phyloP scores from a whole-genome alignment of 2,113 vertebrate species.

The Nycticryphes semicollaris region DNA sequence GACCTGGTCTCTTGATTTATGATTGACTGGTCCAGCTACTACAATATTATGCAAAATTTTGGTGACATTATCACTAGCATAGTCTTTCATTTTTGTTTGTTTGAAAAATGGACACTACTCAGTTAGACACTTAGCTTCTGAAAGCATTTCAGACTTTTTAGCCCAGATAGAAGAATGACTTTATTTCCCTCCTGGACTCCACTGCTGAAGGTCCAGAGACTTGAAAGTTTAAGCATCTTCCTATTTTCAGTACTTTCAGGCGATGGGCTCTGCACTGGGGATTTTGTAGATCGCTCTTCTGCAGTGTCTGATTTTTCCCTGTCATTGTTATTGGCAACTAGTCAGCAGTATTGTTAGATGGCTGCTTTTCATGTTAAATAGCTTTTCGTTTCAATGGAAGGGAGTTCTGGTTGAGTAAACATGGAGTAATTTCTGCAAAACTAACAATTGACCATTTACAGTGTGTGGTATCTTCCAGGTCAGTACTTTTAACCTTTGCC shows the following conservation, averaged over 20 bases:
- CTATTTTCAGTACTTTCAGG: not conserved
- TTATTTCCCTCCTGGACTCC: not conserved
- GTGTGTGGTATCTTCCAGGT: not conserved
- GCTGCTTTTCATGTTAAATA: not conserved
- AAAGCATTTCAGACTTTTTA: not conserved
- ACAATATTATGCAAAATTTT: not conserved
- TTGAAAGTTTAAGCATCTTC: not conserved
- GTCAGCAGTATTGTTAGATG: not conserved
- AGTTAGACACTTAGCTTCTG: not conserved
- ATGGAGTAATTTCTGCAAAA: not conserved
- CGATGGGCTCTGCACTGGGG: fast-evolving
- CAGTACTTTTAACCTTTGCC: not conserved
- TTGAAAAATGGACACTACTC: not conserved
- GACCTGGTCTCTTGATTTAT: not conserved
- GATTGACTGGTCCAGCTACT: not conserved
- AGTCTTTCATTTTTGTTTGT: not conserved
- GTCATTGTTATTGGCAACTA: not conserved
- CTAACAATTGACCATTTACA: not conserved
- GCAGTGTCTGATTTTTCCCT: not conserved
- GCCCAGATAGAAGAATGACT: not conserved
- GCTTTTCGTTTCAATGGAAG: not conserved
- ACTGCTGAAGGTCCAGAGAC: not conserved
- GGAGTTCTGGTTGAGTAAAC: not conserved
- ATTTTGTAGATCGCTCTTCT: not conserved
- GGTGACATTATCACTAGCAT: not conserved